Evolutionary conservation across 2,113 vertebrate genomes (phyloP), one percentile per base, ranked within the genome.

Genomic region (Copsychus sechellarum): DNA sequence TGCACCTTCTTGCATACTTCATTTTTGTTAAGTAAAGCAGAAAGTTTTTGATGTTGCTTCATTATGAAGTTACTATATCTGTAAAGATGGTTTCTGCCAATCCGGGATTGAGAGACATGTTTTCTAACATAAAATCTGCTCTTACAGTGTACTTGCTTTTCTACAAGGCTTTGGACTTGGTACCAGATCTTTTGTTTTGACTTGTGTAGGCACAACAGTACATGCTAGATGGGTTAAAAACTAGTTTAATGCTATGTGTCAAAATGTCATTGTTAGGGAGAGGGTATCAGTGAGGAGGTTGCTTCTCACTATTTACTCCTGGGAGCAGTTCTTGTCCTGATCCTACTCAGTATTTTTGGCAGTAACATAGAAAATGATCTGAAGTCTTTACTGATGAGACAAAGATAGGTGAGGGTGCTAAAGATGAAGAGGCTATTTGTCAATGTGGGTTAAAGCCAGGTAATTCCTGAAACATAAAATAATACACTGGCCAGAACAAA

Each of bases 171-270:
- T 81, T 78, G 60, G 60, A 74, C 14, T 62, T 88, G 7, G 8
- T 91, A n/a, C 61, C 29, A 38, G 29, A 66, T 84, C 42, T 92
- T 90, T 67, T 56, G 29, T 47, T 92, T 62, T 28, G 80, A 14
- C 60, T 92, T 70, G 17, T 57, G 15, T 72, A 76, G 31, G 45
- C 6, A 8, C 72, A 69, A 31, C 3, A 76, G 43, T 31, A 21
- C 4, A 4, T 74, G 38, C 17, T 85, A 58, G 25, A 19, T 58
- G 40, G 38, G 19, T 82, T 82, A 60, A 51, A 92, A 92, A 36
- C 2, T 3, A 1, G 1, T 65, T 82, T 56, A 36, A 17, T 83
- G 12, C 17, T 1, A 0, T 40, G 15, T 67, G 20, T 80, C 45
- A 69, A 51, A 88, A 54, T 50, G 66, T 18, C 20, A 5, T 40